A percentile compares a stretch with the other conserved stretches of the same genome.
Evolutionary conservation across 23 tunicate species (phyloP).

Genomic region (Oikopleura vanhoeffeni): DNA sequence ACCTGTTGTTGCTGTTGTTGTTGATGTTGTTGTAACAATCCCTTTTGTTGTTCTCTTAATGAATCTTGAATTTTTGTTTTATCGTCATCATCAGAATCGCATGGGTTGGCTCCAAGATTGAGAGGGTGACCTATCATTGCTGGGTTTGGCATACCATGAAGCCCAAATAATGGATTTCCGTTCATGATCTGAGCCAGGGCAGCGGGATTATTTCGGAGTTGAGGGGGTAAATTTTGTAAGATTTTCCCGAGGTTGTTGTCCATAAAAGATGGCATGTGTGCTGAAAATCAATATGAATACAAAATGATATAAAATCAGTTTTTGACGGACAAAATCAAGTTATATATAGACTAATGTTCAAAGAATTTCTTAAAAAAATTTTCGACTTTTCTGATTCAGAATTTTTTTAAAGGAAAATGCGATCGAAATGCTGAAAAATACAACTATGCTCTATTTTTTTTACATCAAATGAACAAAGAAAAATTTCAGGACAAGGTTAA

Average conservation of each 20-base stretch:
- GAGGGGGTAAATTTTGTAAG: neutral
- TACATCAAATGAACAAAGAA: too few species aligned
- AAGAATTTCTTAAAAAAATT: too few species aligned
- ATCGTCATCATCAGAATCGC: neutral
- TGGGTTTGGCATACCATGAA: neutral
- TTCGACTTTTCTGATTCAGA: too few species aligned
- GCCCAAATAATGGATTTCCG: neutral
- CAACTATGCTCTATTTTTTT: too few species aligned
- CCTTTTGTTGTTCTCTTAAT: neutral
- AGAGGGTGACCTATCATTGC: neutral
- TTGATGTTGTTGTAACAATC: neutral
- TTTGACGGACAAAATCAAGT: too few species aligned
- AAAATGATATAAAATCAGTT: too few species aligned
- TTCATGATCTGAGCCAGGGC: constrained; percentile 8
- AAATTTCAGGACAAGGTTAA: too few species aligned
- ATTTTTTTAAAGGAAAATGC: too few species aligned
- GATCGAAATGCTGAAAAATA: too few species aligned
- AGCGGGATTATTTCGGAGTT: neutral
- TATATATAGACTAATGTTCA: too few species aligned
- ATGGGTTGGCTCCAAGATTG: neutral
- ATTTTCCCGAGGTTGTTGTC: neutral
- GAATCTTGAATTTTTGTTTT: neutral
- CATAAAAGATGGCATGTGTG: neutral
- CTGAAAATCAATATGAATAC: too few species aligned
- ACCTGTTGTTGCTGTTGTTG: neutral